A percentile compares a stretch with the other conserved stretches of the same genome.
These are phyloP conservation scores for Alfaro cultratus DNA, from an alignment of 2,797 vertebrate genomes.

Conservation along the genomic window DNA sequence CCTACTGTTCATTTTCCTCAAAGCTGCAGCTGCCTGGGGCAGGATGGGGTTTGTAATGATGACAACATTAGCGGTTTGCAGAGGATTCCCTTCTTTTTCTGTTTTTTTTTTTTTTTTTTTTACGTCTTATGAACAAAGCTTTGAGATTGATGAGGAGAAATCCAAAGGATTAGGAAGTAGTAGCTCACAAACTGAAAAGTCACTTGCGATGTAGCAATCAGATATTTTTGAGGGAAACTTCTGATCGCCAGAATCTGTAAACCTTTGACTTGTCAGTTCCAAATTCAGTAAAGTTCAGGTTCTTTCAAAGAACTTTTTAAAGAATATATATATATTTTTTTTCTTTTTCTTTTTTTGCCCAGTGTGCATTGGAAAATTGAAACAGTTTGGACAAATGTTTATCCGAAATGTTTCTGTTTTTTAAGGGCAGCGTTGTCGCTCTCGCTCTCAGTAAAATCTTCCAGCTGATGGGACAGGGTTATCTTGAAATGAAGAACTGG, in stretches of 20 bases:
- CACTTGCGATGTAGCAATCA: not conserved
- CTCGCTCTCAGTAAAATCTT: not conserved
- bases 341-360: not conserved
- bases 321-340: too few species aligned
- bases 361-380: not conserved
- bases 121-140: slow-evolving; percentile 25
- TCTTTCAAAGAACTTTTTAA: too few species aligned
- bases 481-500: not conserved
- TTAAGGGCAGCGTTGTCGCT: not conserved
- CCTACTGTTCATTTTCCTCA: slow-evolving; percentile 35
- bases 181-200: not conserved
- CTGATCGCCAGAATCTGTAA: not conserved
- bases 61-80: slow-evolving; percentile 15
- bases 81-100: slow-evolving; percentile 39
- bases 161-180: not conserved
- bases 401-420: not conserved
- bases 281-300: too few species aligned
- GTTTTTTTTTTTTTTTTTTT: slow-evolving; percentile 15
- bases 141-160: not conserved
- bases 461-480: not conserved
- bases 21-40: slow-evolving; percentile 43
- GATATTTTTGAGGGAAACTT: not conserved
- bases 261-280: not conserved
- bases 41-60: slow-evolving; percentile 55
- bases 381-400: not conserved